Evolutionary conservation across 2,113 vertebrate species (phyloP).

Genomic region (Sakesphorus luctuosus): DNA sequence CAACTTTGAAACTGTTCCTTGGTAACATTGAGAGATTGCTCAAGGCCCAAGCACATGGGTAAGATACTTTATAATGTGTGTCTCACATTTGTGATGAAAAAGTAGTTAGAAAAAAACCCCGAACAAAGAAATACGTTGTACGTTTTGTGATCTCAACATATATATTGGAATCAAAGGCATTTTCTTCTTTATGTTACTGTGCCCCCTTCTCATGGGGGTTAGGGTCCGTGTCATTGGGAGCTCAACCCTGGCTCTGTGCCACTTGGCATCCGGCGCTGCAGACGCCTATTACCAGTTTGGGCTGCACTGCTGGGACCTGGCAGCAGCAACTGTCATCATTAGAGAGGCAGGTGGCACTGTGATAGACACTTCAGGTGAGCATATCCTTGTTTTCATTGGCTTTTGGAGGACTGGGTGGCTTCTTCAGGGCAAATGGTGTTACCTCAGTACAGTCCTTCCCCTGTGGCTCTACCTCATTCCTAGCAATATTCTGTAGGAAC

Average conservation of each 20-base stretch:
- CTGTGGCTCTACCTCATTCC: not conserved
- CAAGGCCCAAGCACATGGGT: conserved; percentile 84
- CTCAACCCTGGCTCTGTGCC: conserved; percentile 85
- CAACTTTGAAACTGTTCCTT: conserved; percentile 83
- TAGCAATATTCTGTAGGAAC: not conserved
- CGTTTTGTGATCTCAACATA: rapidly evolving
- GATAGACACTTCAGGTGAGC: conserved; percentile 87
- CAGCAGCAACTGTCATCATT: conserved; percentile 86
- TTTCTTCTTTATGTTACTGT: not conserved
- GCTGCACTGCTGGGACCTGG: conserved; percentile 90
- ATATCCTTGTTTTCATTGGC: not conserved
- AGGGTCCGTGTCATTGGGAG: conserved; percentile 88
- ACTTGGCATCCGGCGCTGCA: conserved; percentile 80
- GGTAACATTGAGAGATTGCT: conserved; percentile 85
- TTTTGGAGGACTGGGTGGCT: not conserved
- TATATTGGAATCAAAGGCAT: not conserved
- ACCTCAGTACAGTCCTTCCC: not conserved
- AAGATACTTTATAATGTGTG: conserved; percentile 4
- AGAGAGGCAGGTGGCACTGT: conserved; percentile 85
- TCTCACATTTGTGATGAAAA: not conserved
- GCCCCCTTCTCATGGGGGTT: not conserved
- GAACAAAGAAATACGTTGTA: not conserved
- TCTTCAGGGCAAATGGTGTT: not conserved
- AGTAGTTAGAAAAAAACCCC: not conserved
- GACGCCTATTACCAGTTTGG: conserved; percentile 90